Percentiles rank a stretch among this genome's conserved stretches.
Evolutionary conservation across 1,140 invertebrate species (phyloP).

Genomic region (Hylaeus anthracinus): DNA sequence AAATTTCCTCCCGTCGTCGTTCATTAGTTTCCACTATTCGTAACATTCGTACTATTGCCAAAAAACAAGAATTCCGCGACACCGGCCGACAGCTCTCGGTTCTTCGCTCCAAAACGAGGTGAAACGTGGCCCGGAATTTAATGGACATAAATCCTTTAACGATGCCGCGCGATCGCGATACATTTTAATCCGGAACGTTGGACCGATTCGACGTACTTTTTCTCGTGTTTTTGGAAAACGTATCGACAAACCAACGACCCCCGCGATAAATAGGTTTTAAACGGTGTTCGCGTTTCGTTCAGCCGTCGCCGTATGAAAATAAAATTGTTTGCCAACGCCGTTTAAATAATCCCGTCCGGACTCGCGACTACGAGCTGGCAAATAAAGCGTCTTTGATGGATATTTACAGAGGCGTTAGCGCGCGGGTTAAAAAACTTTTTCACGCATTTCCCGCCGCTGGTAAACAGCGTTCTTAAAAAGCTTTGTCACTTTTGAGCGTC

Average conservation of each 20-base stretch:
- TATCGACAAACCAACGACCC: neutral
- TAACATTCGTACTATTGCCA: no score
- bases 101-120: no score
- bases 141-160: neutral
- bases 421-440: neutral
- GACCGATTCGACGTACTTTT: neutral
- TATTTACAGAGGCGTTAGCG: neutral
- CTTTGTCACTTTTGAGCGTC: neutral
- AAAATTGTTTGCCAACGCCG: neutral
- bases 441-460: neutral
- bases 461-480: slow-evolving; percentile 2
- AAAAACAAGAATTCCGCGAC: no score
- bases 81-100: no score
- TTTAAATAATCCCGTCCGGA: neutral
- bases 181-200: neutral
- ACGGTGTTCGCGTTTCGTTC: neutral
- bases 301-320: no score
- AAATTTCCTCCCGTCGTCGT: no score
- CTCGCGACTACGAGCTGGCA: neutral
- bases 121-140: neutral
- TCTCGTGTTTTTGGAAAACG: neutral
- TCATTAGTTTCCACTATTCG: no score
- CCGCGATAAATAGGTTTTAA: neutral
- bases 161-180: neutral
- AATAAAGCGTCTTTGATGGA: slow-evolving; percentile 3